Evolutionary conservation across 2,113 vertebrate genomes (phyloP).

Genomic region (Candoia aspera): DNA sequence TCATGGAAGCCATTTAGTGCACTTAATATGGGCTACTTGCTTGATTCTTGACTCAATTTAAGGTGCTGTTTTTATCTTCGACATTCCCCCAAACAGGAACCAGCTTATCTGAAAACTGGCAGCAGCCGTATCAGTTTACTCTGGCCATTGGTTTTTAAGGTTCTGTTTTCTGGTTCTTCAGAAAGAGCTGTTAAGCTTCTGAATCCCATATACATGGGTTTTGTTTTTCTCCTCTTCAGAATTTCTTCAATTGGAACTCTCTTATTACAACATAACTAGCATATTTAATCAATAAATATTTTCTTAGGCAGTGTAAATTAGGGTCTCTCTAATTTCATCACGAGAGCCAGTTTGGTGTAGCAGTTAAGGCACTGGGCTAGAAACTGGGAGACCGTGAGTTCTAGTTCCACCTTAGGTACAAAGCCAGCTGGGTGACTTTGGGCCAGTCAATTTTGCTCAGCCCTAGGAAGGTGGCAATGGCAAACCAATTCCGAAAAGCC

Average conservation of each 20-base stretch:
- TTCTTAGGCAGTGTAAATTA: neutral
- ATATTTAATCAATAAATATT: neutral
- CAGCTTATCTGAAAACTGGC: neutral
- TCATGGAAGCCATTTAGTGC: neutral
- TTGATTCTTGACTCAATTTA: neutral
- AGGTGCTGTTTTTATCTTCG: neutral
- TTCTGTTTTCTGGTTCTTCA: neutral
- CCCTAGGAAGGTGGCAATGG: no score
- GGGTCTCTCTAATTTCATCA: neutral
- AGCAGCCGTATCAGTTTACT: neutral
- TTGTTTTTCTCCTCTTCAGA: neutral
- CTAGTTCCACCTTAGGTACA: no score
- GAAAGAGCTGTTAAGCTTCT: neutral
- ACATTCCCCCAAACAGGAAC: neutral
- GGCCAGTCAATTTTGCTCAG: no score
- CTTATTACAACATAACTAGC: neutral
- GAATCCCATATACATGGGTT: neutral
- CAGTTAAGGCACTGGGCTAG: no score
- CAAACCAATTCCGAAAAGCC: no score
- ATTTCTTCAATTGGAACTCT: neutral
- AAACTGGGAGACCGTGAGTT: no score
- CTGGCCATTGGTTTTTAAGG: neutral
- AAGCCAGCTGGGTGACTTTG: no score
- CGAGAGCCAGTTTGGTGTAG: neutral
- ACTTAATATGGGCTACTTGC: neutral